Base-by-base conservation (phyloP, 2,113 vertebrate genomes). In the Ondatra zibethicus region DNA sequence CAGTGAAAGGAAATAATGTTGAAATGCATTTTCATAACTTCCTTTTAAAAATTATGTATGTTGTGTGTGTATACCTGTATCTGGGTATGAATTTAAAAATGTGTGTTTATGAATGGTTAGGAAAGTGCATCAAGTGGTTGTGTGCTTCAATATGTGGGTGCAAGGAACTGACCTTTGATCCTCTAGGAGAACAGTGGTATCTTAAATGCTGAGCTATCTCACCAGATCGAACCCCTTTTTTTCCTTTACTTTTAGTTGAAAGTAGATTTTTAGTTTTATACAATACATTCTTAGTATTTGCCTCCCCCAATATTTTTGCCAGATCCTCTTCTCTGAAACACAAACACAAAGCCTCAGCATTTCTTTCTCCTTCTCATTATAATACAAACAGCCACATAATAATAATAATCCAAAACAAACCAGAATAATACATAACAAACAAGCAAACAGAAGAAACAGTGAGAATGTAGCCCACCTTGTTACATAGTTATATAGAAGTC, bases 201-300 rank as follows among this genome's bases (percentile, higher is more conserved):
- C 14, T 50, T 52, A 52, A 52, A 36, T 52, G 33, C 8, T 80
- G 4, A 80, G 1, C 16, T 80, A 52, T 36, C 77, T 80, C 2
- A 50, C 31, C 10, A 4, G 9, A 7, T 7, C 9, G 0, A 11
- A 4, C 17, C 4, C 50, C 9, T 3, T 31, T 52, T 80, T 52
- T 11, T 4, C 0, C 27, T 77, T 80, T 36, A 36, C 77, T 52
- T 52, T 52, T 10, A 21, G 21, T 21, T 80, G 17, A 52, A 80
- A 80, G 55, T 10, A 36, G 1, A 80, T 52, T 55, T 36, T 58
- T 58, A 58, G 55, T 58, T 58, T 58, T 19, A 31, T 47, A 47
- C 29, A 77, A 47, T 80, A 52, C 33, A 52, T 52, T 52, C 47
- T 10, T 8, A 17, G 31, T 77, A 76, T 80, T 78, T 21, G 3